These are phyloP conservation scores for Ptilodon capucinus DNA, from an alignment of 2,888 invertebrate genomes.

Conservation along the genomic window DNA sequence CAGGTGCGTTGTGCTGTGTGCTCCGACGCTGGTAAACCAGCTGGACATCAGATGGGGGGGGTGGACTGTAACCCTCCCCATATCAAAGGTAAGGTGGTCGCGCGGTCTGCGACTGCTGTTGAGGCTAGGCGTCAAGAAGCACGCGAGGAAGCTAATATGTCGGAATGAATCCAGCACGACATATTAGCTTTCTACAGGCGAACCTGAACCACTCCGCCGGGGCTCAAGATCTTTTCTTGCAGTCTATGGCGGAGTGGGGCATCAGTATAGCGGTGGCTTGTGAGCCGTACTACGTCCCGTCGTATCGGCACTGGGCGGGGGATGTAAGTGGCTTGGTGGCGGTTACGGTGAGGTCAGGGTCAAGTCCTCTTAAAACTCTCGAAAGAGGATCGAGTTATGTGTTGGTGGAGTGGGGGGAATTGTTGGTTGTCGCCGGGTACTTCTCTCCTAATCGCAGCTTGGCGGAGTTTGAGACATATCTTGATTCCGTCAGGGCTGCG, in stretches of 20 bases:
- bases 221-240: constrained; percentile 8
- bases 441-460: constrained; percentile 23
- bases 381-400: constrained; percentile 14
- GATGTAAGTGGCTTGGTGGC: not conserved
- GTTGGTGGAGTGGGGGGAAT: not conserved
- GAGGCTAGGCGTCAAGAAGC: not conserved
- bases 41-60: not conserved
- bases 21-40: too few species aligned
- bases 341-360: not conserved
- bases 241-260: constrained; percentile 8
- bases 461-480: constrained; percentile 19
- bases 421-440: constrained; percentile 15
- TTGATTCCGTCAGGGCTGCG: constrained; percentile 2
- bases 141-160: not conserved
- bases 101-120: not conserved
- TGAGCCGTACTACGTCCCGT: constrained; percentile 2
- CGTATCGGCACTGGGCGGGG: not conserved
- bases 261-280: constrained; percentile 1
- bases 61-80: not conserved
- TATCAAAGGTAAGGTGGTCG: not conserved
- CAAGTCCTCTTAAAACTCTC: constrained; percentile 1
- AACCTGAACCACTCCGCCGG: too few species aligned
- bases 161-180: not conserved
- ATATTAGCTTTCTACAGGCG: too few species aligned
- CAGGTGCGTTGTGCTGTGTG: not conserved